Evolutionary conservation across 2,113 vertebrate genomes (phyloP), one percentile per base, ranked within the genome.

Genomic region (Hippopotamus amphibius): DNA sequence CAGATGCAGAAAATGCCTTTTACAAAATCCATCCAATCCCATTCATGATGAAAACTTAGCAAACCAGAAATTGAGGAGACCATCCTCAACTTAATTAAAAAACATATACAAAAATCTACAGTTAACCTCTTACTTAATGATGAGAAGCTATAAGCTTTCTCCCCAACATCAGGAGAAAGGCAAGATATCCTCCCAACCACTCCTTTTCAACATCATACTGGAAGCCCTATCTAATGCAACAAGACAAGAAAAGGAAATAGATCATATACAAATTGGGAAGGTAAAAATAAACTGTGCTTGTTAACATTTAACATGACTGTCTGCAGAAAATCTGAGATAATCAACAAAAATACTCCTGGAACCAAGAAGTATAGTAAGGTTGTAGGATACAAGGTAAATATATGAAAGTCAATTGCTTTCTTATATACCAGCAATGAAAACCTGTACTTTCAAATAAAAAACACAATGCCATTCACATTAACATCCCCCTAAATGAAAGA

Each of bases 281-380:
- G 17, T 91, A 68, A 5, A 94, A 65, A 82, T 28, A 28, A 80
- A 79, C 53, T 79, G 10, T 80, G 71, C 43, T 66, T 80, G 43
- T 79, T 86, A 80, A 28, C 19, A 84, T 72, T 63, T 15, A 63
- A 65, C n/a, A 87, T 37, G 57, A 55, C 46, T 22, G 28, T 80
- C 72, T 53, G n/a, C n/a, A 80, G 21, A 93, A 93, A 91, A 72
- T 84, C 28, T 61, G 37, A 92, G 21, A 81, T 37, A 93, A 84
- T 93, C 17, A 37, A 83, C 16, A 55, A 88, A 69, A 95, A 61
- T 61, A 53, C 21, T 88, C 41, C 41, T 66, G n/a, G 28, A 43
- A 80, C 5, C 59, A 71, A 33, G 46, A 79, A 46, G 24, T 74
- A 87, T 22, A 92, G 19, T 3, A 43, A 83, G 57, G 48, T 76